Base-by-base conservation (phyloP, 2,888 invertebrate genomes). In the Carcina quercana region DNA sequence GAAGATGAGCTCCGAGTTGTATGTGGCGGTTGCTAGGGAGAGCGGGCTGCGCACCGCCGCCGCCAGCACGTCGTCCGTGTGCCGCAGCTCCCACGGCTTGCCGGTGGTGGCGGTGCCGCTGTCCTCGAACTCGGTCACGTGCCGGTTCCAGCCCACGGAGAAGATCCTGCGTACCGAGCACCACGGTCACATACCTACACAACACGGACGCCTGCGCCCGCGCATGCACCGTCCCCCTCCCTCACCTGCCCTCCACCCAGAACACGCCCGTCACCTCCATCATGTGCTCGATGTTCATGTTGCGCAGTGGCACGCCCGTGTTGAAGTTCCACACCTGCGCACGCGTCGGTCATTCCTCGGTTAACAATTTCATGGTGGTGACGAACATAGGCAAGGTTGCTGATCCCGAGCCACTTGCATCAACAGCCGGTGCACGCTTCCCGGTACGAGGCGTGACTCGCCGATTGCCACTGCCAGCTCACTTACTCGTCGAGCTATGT, bases 281-380 rank as follows among this genome's bases (percentile, higher is more conserved):
- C 54, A 86, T 86, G 34, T 82, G 70, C 42, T 87, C 87, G 12
- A 90, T 88, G 15, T 73, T 67, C 88, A 94, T 88, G 32, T 87
- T 87, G 40, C 91, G 76, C 38, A 93, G 61, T 49, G 93, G 92
- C 5, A 87, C 85, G 0, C 93, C 93, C 13, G 91, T 91, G 57
- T 92, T 93, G 56, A 94, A 94, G 67, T 94, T 92, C 95, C 95
- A 95, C 17, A 94, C 85, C 80, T 88, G 68, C 24, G 6, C 24
- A 24, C 3, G n/a, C n/a, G n/a, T n/a, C n/a, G n/a, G n/a, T n/a
- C n/a, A n/a, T n/a, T n/a, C n/a, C n/a, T n/a, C n/a, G n/a, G n/a
- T n/a, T n/a, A n/a, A n/a, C n/a, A n/a, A n/a, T n/a, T n/a, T n/a
- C n/a, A n/a, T n/a, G n/a, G n/a, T n/a, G n/a, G n/a, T n/a, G n/a